Evolutionary conservation across 2,888 invertebrate genomes (phyloP), one percentile per base, ranked within the genome.

Genomic region (Melanchra persicariae): DNA sequence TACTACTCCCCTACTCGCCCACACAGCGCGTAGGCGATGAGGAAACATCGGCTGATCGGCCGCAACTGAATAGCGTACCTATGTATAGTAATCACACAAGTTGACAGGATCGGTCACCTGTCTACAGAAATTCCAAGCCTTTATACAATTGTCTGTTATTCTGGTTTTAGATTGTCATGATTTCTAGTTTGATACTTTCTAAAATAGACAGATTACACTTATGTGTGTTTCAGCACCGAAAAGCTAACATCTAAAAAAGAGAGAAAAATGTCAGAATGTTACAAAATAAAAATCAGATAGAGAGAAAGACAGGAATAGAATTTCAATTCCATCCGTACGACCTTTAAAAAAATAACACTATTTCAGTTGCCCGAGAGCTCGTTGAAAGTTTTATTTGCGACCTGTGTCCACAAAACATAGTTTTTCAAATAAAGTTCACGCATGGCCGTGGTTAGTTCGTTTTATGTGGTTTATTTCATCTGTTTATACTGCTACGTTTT

Each of bases 391-490:
- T 52, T 55, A 37, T 68, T 81, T 55, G 37, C 43, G 12, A 22
- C 15, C 49, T 49, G 26, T 71, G 24, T 24, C 51, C n/a, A 51
- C 40, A 51, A 55, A 68, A 60, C 45, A 30, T n/a, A n/a, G 17
- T 26, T 55, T 51, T 30, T 37, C 37, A 74, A 57, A 68, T 51
- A 80, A 75, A 83, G 19, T 70, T 62, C n/a, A 47, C 24, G 37
- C 51, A 40, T 60, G 12, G 34, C n/a, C 24, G 9, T 19, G 10
- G 60, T 17, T 15, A 2, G 63, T 66, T 43, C 26, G 45, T 57
- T 70, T 70, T 19, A 66, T 60, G 63, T 67, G 66, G 69, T 79
- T 64, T 45, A 10, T 37, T 67, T 69, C 12, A 49, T 80, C 47
- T 69, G 65, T 58, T 79, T 79, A 61, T 60, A 49, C 5, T 12